Conservation (phyloP, 2,113 vertebrate species). For the Solenodon paradoxus region DNA sequence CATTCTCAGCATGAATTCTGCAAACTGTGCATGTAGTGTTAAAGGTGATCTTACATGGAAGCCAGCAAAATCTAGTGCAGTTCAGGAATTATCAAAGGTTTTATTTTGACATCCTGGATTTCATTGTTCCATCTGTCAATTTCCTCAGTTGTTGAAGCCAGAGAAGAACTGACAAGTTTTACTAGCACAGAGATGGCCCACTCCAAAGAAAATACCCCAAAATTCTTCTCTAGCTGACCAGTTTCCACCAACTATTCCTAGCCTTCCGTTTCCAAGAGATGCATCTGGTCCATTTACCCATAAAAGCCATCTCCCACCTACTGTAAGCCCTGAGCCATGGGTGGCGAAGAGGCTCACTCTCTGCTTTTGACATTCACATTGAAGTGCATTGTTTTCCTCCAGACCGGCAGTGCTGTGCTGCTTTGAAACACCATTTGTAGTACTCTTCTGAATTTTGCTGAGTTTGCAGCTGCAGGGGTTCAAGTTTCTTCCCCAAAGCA, state of each 20-base stretch:
- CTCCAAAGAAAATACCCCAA: neutral
- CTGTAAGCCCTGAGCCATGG: neutral
- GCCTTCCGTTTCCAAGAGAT: neutral
- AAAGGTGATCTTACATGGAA: neutral
- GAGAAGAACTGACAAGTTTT: neutral
- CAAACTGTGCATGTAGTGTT: neutral
- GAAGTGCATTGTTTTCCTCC: neutral
- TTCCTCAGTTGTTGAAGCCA: neutral
- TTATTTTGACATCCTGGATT: neutral
- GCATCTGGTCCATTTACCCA: neutral
- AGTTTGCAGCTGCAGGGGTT: neutral
- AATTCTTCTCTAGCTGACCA: neutral
- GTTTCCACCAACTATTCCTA: neutral
- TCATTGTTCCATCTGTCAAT: neutral
- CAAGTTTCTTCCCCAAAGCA: neutral
- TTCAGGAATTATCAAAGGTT: neutral
- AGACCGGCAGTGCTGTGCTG: neutral
- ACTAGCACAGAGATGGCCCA: neutral
- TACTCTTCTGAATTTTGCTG: neutral
- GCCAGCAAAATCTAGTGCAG: neutral
- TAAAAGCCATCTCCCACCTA: neutral
- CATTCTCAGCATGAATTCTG: rapidly evolving
- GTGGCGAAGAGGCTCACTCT: neutral
- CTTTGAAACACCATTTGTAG: too few species aligned
- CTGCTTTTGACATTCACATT: rapidly evolving